A percentile compares a stretch with the other conserved stretches of the same genome.
These are phyloP conservation scores for Cryptoprocta ferox DNA, from an alignment of 2,797 vertebrate species.

Conservation along the genomic window DNA sequence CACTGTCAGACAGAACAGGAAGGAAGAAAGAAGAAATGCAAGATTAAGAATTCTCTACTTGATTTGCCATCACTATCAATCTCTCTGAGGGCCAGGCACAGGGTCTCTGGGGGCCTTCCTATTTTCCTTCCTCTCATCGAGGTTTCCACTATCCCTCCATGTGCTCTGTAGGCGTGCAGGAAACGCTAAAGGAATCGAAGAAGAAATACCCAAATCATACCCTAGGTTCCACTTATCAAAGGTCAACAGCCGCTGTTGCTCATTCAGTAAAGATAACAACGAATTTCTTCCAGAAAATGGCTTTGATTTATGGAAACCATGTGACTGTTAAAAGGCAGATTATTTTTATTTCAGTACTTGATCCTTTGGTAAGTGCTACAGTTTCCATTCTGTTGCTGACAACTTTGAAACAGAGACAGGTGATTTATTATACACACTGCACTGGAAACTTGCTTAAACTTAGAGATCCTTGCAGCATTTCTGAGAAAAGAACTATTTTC, in stretches of 20 bases:
- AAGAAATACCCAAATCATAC: background rate
- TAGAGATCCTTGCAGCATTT: constrained; percentile 53
- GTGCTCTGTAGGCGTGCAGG: background rate
- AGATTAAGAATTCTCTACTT: background rate
- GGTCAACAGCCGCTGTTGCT: background rate
- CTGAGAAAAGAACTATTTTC: constrained; percentile 71
- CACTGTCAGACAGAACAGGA: background rate
- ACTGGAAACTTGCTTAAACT: constrained; percentile 64
- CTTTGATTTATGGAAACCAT: constrained; percentile 65
- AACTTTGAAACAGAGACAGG: constrained; percentile 60
- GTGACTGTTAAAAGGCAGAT: constrained; percentile 52
- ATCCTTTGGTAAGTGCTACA: constrained; percentile 56
- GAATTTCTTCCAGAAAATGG: constrained; percentile 56
- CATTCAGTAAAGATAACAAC: constrained; percentile 47
- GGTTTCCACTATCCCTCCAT: background rate
- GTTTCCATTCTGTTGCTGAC: constrained; percentile 64
- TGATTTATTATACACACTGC: constrained; percentile 73
- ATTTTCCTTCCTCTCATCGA: background rate
- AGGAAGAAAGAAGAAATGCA: background rate
- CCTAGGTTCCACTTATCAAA: background rate
- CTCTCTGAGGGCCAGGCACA: background rate
- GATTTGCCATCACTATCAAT: background rate
- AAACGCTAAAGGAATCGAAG: background rate
- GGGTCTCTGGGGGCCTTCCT: rapidly evolving
- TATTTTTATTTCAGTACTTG: constrained; percentile 70